Evolutionary conservation across 2,113 vertebrate genomes (phyloP).

Genomic region (Romanogobio albipinnatus): DNA sequence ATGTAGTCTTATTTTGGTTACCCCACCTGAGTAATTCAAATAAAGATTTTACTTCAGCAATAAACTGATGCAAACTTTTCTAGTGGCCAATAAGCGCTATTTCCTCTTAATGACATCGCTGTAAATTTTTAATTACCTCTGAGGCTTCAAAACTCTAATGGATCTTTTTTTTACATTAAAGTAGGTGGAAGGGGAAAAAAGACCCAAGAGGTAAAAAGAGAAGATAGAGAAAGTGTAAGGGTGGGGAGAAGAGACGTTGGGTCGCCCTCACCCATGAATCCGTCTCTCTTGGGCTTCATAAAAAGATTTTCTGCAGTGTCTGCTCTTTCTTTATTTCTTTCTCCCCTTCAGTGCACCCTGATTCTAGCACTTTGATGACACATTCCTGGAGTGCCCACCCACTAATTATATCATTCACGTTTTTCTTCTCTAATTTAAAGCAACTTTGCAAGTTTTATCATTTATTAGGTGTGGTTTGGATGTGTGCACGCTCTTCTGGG

Average conservation of each 20-base stretch:
- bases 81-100: constrained; percentile 65
- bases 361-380: constrained; percentile 71
- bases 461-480: constrained; percentile 34
- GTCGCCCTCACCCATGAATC: constrained; percentile 18
- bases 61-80: constrained; percentile 48
- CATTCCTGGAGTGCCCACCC: constrained; percentile 72
- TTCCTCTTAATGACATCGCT: constrained; percentile 25
- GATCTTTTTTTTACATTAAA: constrained; percentile 61
- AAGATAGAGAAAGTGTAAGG: constrained; percentile 2
- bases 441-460: constrained; percentile 25
- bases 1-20: not conserved
- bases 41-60: constrained; percentile 2
- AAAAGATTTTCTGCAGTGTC: constrained; percentile 74
- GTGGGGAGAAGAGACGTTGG: not conserved
- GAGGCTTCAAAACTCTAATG: constrained; percentile 68
- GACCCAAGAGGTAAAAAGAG: not conserved
- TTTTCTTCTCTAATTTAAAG: constrained; percentile 16
- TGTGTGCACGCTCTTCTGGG: constrained; percentile 17
- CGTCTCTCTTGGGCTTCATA: constrained; percentile 67
- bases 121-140: constrained; percentile 64
- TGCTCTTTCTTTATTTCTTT: constrained; percentile 64
- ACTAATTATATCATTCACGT: constrained; percentile 76
- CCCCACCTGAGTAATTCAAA: constrained; percentile 8
- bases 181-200: constrained; percentile 13
- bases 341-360: constrained; percentile 61